Conservation (phyloP, 2,888 invertebrate genomes). For the Brenthis daphne region DNA sequence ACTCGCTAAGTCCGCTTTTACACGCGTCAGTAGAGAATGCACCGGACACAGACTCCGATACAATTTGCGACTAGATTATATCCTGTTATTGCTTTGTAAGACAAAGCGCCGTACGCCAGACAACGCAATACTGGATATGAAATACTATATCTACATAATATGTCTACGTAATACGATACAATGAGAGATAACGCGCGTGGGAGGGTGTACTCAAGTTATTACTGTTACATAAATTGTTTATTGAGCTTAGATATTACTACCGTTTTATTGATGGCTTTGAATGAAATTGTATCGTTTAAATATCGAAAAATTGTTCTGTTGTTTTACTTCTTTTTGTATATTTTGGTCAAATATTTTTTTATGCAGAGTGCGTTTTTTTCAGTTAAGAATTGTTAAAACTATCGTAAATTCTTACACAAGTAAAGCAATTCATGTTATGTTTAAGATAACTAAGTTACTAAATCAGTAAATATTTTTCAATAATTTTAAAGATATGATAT, state of each 20-base stretch:
- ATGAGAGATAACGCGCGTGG: not conserved
- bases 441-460: too few species aligned
- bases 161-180: not conserved
- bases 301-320: too few species aligned
- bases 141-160: not conserved
- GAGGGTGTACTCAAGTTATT: conserved; percentile 12
- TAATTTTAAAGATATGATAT: too few species aligned
- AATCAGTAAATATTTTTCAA: too few species aligned
- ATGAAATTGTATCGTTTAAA: not conserved
- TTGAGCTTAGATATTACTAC: not conserved
- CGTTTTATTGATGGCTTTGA: not conserved
- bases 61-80: conserved; percentile 36
- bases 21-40: not conserved
- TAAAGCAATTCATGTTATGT: too few species aligned
- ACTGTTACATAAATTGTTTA: not conserved
- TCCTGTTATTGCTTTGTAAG: conserved; percentile 36
- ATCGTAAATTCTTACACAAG: too few species aligned
- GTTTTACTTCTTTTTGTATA: too few species aligned
- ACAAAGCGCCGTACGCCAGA: conserved; percentile 25
- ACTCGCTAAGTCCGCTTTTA: conserved; percentile 8
- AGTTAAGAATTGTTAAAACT: too few species aligned
- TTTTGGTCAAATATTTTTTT: too few species aligned
- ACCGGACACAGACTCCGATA: conserved; percentile 21
- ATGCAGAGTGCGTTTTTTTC: too few species aligned
- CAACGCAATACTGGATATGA: not conserved